Evolutionary conservation across 2,113 vertebrate genomes (phyloP).

Genomic region (Leucopsar rothschildi): DNA sequence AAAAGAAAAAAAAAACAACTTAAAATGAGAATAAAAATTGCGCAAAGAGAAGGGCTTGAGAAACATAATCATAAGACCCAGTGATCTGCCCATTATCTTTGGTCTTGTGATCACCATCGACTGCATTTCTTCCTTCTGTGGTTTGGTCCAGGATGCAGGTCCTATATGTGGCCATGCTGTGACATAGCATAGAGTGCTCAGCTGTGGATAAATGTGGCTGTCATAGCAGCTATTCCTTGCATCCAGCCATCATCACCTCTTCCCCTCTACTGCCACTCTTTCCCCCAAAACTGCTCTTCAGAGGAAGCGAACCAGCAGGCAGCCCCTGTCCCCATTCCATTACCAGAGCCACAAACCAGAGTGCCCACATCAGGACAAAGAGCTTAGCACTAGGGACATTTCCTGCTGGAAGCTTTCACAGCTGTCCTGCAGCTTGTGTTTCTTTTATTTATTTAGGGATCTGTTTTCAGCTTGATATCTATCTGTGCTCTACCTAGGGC

Average conservation of each 20-base stretch:
- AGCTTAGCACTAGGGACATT: not conserved
- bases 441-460: not conserved
- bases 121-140: not conserved
- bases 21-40: not conserved
- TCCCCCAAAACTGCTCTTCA: not conserved
- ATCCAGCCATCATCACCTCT: not conserved
- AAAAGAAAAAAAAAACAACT: not conserved
- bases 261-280: not conserved
- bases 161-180: not conserved
- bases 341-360: not conserved
- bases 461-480: not conserved
- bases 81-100: not conserved
- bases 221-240: not conserved
- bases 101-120: not conserved
- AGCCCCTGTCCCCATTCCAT: not conserved
- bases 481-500: not conserved
- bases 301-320: not conserved
- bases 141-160: not conserved
- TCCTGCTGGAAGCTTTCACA: not conserved
- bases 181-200: not conserved
- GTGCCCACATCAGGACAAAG: not conserved
- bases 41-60: not conserved
- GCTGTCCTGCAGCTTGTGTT: not conserved
- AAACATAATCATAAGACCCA: not conserved
- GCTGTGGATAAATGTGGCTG: not conserved